These are phyloP conservation scores for Tortricodes alternella DNA, from an alignment of 2,888 invertebrate genomes.

Conservation along the genomic window DNA sequence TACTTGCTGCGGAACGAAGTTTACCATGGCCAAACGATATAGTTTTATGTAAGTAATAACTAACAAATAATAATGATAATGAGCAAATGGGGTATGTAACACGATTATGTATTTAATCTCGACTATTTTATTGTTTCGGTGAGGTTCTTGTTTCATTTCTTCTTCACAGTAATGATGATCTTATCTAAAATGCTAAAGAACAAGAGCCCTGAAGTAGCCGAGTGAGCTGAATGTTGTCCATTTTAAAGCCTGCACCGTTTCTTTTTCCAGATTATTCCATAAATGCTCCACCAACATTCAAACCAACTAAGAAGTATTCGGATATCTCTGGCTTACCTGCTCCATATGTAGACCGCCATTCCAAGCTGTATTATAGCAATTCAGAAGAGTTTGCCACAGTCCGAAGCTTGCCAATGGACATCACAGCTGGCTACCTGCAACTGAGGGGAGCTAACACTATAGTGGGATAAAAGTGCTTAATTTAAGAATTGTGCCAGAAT, in stretches of 20 bases:
- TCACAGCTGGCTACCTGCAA: constrained; percentile 94
- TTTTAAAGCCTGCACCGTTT: neutral
- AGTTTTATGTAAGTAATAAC: constrained; percentile 86
- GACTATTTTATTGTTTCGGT: too few species aligned
- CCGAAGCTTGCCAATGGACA: constrained; percentile 93
- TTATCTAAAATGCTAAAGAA: too few species aligned
- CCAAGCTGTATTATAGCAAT: constrained; percentile 92
- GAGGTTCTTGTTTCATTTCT: too few species aligned
- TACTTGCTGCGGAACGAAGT: constrained; percentile 89
- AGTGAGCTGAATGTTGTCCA: too few species aligned
- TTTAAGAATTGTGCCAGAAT: too few species aligned
- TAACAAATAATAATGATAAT: neutral
- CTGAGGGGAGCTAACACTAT: constrained; percentile 91
- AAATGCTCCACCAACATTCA: constrained; percentile 95
- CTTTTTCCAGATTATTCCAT: constrained; percentile 88
- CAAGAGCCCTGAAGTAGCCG: too few species aligned
- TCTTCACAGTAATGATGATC: too few species aligned
- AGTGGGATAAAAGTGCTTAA: constrained; percentile 85
- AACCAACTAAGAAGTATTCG: constrained; percentile 96
- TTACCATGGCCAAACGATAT: constrained; percentile 90
- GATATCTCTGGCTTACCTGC: constrained; percentile 95
- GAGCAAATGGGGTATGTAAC: too few species aligned
- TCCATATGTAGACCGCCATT: constrained; percentile 95
- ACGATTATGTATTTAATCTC: too few species aligned
- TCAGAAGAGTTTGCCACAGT: constrained; percentile 94